phyloP scores from a whole-genome alignment of 1,140 invertebrate genomes.

The Augochlora pura region DNA sequence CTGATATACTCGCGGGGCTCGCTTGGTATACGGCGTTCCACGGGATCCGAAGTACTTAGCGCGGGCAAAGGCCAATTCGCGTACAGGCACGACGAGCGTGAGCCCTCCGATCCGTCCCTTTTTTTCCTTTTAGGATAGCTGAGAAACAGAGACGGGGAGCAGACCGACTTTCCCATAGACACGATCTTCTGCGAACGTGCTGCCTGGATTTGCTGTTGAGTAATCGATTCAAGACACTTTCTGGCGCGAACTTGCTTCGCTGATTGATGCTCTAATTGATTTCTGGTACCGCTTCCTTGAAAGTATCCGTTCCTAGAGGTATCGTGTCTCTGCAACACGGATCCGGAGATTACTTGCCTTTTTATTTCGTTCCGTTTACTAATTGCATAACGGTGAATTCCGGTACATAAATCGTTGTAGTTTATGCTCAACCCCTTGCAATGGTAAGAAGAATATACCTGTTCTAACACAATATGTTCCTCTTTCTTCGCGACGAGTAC shows the following conservation, averaged over 20 bases:
- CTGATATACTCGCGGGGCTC: slow-evolving; percentile 44
- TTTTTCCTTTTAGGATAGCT: slow-evolving; percentile 25
- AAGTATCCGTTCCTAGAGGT: not conserved
- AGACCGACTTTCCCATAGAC: slow-evolving; percentile 37
- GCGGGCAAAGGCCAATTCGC: slow-evolving; percentile 53
- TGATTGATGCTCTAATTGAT: not conserved
- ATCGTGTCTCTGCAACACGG: too few relatives aligned
- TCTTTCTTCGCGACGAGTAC: too few relatives aligned
- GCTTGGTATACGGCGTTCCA: slow-evolving; percentile 33
- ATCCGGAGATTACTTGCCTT: too few relatives aligned
- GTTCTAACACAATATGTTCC: too few relatives aligned
- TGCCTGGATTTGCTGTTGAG: not conserved
- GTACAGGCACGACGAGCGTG: slow-evolving; percentile 28
- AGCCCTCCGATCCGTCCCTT: slow-evolving; percentile 5
- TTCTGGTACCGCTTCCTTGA: not conserved
- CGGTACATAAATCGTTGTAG: too few relatives aligned
- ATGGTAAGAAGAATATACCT: too few relatives aligned
- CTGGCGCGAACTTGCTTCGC: not conserved
- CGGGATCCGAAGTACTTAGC: slow-evolving; percentile 20
- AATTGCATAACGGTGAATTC: too few relatives aligned
- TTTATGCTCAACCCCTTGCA: too few relatives aligned
- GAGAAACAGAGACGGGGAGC: not conserved
- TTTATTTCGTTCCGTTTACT: too few relatives aligned
- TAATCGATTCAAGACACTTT: not conserved
- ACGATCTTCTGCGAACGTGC: too few relatives aligned